These are phyloP conservation scores for Pyrgus malvae DNA, from an alignment of 2,888 invertebrate genomes.

Conservation along the genomic window DNA sequence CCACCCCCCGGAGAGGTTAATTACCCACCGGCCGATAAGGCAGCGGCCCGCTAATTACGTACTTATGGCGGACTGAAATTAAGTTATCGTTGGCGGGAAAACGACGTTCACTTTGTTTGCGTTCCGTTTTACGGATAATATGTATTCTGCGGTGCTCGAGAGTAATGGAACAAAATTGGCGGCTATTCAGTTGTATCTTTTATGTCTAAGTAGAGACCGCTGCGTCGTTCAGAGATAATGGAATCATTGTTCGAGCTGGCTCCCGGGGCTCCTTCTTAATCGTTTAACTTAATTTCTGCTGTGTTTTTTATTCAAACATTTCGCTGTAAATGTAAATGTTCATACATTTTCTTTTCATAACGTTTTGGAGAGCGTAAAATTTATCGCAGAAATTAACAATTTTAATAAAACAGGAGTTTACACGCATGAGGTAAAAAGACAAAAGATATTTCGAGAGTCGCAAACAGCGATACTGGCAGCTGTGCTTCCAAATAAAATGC, in stretches of 20 bases:
- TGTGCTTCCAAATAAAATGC: conserved; percentile 77
- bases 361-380: neutral
- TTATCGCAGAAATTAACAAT: conserved; percentile 8
- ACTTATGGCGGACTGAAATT: conserved; percentile 82
- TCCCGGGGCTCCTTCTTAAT: conserved; percentile 68
- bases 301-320: conserved; percentile 54
- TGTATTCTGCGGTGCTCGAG: conserved; percentile 68
- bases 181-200: conserved; percentile 75
- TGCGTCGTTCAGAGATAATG: conserved; percentile 63
- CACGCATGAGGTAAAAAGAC: conserved; percentile 38
- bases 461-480: conserved; percentile 74
- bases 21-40: conserved; percentile 81
- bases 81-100: conserved; percentile 79
- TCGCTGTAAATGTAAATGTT: conserved; percentile 36
- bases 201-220: conserved; percentile 57
- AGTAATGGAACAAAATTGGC: conserved; percentile 79
- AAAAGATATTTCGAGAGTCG: conserved; percentile 50
- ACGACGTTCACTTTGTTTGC: conserved; percentile 80
- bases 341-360: conserved; percentile 33
- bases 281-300: conserved; percentile 71
- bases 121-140: conserved; percentile 79
- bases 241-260: conserved; percentile 70
- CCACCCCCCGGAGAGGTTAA: conserved; percentile 71
- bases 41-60: conserved; percentile 81
- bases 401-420: conserved; percentile 23